Conservation (phyloP, 2,797 vertebrate genomes). For the Allochrocebus solatus region DNA sequence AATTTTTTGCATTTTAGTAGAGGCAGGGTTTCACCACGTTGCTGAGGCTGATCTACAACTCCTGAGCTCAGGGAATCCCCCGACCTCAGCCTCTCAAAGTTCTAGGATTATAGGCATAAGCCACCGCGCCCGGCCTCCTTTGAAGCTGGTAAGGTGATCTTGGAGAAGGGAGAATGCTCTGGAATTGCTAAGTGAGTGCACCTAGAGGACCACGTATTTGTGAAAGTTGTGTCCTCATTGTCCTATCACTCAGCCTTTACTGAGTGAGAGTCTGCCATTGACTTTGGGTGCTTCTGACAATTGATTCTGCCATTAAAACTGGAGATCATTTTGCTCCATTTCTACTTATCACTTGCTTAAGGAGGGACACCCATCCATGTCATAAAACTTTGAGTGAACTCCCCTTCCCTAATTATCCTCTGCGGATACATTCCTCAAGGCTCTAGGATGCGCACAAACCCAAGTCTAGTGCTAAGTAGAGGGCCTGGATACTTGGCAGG, state of each 20-base stretch:
- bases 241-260: background rate
- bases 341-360: background rate
- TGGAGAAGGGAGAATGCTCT: background rate
- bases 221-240: background rate
- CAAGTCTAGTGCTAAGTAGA: background rate
- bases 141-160: background rate
- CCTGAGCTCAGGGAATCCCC: background rate
- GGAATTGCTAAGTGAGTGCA: background rate
- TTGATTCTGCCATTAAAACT: background rate
- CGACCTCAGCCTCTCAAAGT: background rate
- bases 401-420: background rate
- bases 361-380: background rate
- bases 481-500: background rate
- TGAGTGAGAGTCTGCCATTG: background rate
- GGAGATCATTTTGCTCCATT: background rate
- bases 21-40: background rate
- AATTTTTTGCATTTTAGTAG: background rate
- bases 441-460: background rate
- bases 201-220: background rate
- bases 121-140: background rate
- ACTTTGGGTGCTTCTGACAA: background rate
- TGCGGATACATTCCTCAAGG: background rate
- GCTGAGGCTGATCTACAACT: background rate
- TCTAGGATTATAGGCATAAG: background rate
- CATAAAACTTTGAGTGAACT: background rate